These are phyloP conservation scores for Platyscapa corneri DNA, from an alignment of 1,140 invertebrate genomes.

Conservation along the genomic window DNA sequence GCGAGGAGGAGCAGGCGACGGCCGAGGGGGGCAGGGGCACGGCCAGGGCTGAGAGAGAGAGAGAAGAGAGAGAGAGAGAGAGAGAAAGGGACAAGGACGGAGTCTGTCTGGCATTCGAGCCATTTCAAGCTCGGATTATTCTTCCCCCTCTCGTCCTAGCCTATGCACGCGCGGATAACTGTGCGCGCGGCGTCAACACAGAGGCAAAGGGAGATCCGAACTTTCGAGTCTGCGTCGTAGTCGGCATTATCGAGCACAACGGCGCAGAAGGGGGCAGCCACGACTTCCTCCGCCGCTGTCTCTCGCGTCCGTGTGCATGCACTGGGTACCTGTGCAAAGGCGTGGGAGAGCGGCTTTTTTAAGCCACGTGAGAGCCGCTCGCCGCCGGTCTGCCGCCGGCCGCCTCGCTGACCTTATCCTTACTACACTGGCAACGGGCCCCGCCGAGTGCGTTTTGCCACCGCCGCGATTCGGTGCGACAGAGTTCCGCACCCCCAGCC, in stretches of 20 bases:
- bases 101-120: conserved; percentile 37
- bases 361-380: background rate
- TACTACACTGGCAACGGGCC: too few species aligned
- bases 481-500: background rate
- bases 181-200: background rate
- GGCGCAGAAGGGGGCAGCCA: background rate
- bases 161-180: background rate
- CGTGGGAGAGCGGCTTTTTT: conserved; percentile 4
- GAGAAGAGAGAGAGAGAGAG: background rate
- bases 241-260: conserved; percentile 53
- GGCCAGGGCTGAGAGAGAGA: background rate
- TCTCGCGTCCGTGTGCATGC: background rate
- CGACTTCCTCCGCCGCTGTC: background rate
- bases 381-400: too few species aligned
- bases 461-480: background rate
- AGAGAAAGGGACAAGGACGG: background rate
- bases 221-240: conserved; percentile 53
- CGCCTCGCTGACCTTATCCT: too few species aligned
- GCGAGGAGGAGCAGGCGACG: background rate
- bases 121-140: conserved; percentile 40
- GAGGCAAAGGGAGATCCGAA: conserved; percentile 26
- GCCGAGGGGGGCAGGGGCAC: too few species aligned
- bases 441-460: too few species aligned
- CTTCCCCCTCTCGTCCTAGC: background rate
- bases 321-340: background rate